These are phyloP conservation scores for Eubucco bourcierii DNA, from an alignment of 2,113 vertebrate species.

Conservation along the genomic window DNA sequence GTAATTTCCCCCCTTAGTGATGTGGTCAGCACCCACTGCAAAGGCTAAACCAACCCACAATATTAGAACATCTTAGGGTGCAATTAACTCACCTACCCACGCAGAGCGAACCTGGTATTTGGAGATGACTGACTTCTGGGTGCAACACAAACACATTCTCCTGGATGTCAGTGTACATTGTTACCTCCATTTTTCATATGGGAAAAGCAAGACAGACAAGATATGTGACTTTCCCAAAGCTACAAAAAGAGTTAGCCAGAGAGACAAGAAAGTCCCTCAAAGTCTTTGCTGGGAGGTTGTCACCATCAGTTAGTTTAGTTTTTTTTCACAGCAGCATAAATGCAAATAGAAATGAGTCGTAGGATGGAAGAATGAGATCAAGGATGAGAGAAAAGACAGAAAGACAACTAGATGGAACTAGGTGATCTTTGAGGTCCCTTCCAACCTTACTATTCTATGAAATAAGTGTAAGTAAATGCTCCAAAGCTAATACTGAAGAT, in stretches of 20 bases:
- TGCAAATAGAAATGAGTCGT: conserved; percentile 38
- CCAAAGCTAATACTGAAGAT: neutral
- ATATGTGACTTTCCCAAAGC: conserved; percentile 64
- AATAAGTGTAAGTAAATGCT: no score
- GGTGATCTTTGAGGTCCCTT: neutral
- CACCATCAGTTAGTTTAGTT: conserved; percentile 31
- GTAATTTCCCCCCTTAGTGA: neutral
- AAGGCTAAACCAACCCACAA: conserved; percentile 9
- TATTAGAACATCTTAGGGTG: neutral
- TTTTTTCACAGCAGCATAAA: conserved; percentile 45
- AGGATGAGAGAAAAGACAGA: conserved; percentile 14
- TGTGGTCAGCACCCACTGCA: neutral
- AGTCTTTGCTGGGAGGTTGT: conserved; percentile 43
- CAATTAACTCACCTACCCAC: neutral
- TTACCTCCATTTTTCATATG: conserved; percentile 16
- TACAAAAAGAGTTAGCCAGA: conserved; percentile 44
- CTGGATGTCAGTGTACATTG: neutral
- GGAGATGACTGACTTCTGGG: neutral
- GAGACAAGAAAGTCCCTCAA: conserved; percentile 36
- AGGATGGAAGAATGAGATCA: neutral
- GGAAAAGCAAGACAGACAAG: conserved; percentile 30
- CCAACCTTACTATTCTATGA: no score
- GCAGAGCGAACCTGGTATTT: neutral
- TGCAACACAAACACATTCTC: neutral
- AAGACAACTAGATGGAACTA: neutral